Evolutionary conservation across 2,888 invertebrate species (phyloP), one percentile per base, ranked within the genome.

Genomic region (Peribatodes rhomboidaria): DNA sequence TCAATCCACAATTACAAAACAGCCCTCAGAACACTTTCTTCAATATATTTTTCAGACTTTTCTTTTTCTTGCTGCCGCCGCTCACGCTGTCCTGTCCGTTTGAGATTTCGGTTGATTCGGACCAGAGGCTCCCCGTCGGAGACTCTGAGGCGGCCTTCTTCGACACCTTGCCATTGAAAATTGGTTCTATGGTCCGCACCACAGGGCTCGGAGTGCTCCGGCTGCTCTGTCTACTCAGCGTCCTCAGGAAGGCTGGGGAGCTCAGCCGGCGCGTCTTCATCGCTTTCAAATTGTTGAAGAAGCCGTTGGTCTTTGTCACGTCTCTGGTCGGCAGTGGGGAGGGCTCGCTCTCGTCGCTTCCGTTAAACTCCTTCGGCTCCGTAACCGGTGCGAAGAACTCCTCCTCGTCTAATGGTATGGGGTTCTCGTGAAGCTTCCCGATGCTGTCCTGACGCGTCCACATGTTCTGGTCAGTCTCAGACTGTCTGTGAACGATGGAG

Each of bases 21-120:
- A 74, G 76, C 79, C 72, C 75, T 95, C 94, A 96, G 94, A 97
- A 97, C 83, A 97, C 95, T 94, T 96, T 97, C 77, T 95, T 96
- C 82, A 97, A 94, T 84, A 97, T 95, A 88, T 95, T 96, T 85
- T 96, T 97, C 72, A 97, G 94, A 79, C 96, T 94, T 80, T 95
- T 95, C 77, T 92, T 94, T 84, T 95, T 96, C 77, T 95, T 95
- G 66, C 84, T 79, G 33, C 83, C 79, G 60, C 77, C 88, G 58
- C 72, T 80, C 41, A 88, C 86, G 31, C 75, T 85, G 41, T 65
- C 65, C 14, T 81, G 87, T 16, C 90, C 89, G 65, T 87, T 89
- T 0, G 92, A 93, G 59, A 93, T 76, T 47, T 93, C 93, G 1
- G 92, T 93, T 0, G 92, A 90, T 50, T 93, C 90, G 0, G 93